These are phyloP conservation scores for Empidonax alnorum DNA, from an alignment of 2,113 vertebrate genomes.

Conservation along the genomic window DNA sequence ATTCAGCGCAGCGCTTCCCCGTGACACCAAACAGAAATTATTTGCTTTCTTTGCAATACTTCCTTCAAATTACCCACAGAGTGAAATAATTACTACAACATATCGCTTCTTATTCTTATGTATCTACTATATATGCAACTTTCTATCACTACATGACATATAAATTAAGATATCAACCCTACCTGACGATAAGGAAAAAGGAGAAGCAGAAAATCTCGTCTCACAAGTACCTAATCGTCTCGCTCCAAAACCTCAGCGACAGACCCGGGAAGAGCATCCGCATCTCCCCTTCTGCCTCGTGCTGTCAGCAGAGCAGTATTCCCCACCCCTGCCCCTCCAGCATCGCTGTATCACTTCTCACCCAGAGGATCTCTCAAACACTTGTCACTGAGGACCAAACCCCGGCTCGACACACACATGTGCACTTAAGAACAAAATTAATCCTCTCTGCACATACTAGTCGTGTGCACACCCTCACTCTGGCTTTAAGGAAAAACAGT, in stretches of 20 bases:
- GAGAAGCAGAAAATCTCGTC: background rate
- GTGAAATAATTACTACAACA: background rate
- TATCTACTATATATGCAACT: background rate
- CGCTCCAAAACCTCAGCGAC: background rate
- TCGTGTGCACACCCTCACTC: too few species aligned
- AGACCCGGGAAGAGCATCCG: background rate
- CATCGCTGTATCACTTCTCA: background rate
- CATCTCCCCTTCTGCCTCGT: background rate
- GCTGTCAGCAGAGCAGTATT: background rate
- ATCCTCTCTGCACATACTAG: background rate
- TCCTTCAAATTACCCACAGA: background rate
- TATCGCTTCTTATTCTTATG: background rate
- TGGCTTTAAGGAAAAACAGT: background rate
- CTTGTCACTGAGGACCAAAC: background rate
- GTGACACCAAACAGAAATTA: background rate
- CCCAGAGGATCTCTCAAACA: background rate
- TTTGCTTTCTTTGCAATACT: background rate
- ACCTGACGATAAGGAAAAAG: background rate
- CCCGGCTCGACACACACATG: accelerated
- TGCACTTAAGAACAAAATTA: background rate
- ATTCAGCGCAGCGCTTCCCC: background rate
- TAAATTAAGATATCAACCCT: background rate
- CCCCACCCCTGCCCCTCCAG: background rate
- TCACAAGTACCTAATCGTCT: accelerated
- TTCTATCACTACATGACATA: background rate